Evolutionary conservation across 2,888 invertebrate species (phyloP), one percentile per base, ranked within the genome.

Genomic region (Melanargia galathea): DNA sequence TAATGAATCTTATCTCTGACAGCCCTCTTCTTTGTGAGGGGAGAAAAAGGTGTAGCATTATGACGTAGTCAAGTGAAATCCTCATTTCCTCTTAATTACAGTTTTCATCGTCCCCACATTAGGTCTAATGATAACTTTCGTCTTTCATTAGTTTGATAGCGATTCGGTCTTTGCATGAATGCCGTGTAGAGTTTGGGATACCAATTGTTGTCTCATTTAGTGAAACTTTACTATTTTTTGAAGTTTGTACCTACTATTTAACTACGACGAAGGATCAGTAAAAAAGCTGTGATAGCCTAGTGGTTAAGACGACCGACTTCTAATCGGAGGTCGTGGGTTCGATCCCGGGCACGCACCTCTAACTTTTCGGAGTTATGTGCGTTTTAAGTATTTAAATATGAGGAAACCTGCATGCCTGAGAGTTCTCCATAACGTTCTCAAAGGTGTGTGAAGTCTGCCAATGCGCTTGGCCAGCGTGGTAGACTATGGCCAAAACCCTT

Each of bases 91-190:
- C 13, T 38, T 52, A 52, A 54, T 38, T 20, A n/a, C 22, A 35
- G 13, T 4, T 54, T 38, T 16, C 22, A 35, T 38, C 20, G 54
- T n/a, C 11, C n/a, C 11, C 35, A 20, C 54, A 54, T 54, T 38
- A 54, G 38, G 35, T 22, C 13, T 52, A 52, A 52, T 52, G 52
- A 52, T 52, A 52, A 52, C 35, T 52, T 33, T 20, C n/a, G 35
- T 22, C 33, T 33, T 35, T 33, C 18, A 35, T 16, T 35, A 33
- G 18, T 33, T 52, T 52, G 52, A 51, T 51, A 30, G 30, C 30
- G n/a, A 20, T 52, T 52, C 20, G 18, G 33, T 52, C 51, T 52
- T 51, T 33, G 20, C 10, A 20, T 20, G 18, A 35, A 52, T 8
- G 20, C 20, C 20, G 20, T 52, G 35, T 20, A 26, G 35, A 52